Evolutionary conservation across 2,888 invertebrate species (phyloP).

Genomic region (Hetaerina titia): DNA sequence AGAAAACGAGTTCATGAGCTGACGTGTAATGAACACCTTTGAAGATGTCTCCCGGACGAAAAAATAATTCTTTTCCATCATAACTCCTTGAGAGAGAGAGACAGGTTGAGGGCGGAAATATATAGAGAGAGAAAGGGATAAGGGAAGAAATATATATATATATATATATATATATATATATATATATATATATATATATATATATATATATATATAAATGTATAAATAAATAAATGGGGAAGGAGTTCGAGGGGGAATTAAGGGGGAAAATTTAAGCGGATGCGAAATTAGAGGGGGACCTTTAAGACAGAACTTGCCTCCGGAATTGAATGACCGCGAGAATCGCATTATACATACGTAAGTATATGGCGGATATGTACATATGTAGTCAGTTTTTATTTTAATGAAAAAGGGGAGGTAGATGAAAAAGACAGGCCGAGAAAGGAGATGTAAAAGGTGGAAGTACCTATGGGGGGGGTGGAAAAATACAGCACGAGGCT

Average conservation of each 20-base stretch:
- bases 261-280: conserved; percentile 3
- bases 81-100: not conserved
- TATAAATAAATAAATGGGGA: not conserved
- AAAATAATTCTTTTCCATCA: not conserved
- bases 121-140: not conserved
- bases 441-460: not conserved
- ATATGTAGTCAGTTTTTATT: conserved; percentile 43
- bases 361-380: not conserved
- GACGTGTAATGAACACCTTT: not conserved
- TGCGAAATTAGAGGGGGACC: conserved; percentile 35
- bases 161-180: too few relatives aligned
- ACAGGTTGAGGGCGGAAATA: not conserved
- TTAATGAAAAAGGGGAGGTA: conserved; percentile 46
- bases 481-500: not conserved
- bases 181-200: too few relatives aligned
- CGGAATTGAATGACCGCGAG: conserved; percentile 66
- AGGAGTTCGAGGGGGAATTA: not conserved
- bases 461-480: not conserved
- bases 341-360: conserved; percentile 56
- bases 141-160: not conserved
- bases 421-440: not conserved
- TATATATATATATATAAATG: not conserved
- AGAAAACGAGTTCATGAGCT: not conserved
- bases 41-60: not conserved
- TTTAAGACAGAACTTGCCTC: conserved; percentile 53